Evolutionary conservation across 2,888 invertebrate genomes (phyloP).

Genomic region (Hydraecia micacea): DNA sequence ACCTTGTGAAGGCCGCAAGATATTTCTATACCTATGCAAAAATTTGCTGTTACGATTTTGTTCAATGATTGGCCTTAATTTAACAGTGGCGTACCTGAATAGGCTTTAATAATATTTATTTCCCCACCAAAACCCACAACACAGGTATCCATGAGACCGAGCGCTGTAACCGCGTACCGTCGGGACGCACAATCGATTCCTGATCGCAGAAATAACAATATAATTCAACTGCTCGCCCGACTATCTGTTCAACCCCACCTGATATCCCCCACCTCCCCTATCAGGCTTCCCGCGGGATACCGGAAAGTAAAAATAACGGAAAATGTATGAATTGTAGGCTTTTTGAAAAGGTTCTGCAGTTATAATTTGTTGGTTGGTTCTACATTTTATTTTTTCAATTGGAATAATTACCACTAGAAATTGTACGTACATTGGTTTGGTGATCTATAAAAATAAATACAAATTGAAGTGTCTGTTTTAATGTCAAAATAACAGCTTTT

Average conservation of each 20-base stretch:
- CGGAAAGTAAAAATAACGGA: constrained; percentile 60
- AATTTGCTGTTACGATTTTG: not conserved
- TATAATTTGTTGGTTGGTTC: not conserved
- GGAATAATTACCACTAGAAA: not conserved
- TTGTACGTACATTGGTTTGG: not conserved
- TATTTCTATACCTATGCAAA: not conserved
- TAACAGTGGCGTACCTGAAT: not conserved
- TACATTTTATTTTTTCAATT: not conserved
- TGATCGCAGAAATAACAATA: constrained; percentile 69
- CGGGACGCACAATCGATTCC: constrained; percentile 64
- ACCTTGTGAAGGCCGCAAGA: too few species aligned
- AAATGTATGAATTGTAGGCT: constrained; percentile 31
- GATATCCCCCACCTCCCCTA: constrained; percentile 43
- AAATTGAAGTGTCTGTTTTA: not conserved
- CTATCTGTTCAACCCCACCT: constrained; percentile 68
- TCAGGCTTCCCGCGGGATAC: constrained; percentile 56
- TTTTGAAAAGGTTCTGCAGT: constrained; percentile 28
- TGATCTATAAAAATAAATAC: not conserved
- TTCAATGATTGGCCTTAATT: not conserved
- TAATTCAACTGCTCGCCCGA: constrained; percentile 68
- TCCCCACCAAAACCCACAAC: not conserved
- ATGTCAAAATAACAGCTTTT: not conserved
- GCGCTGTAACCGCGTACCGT: constrained; percentile 49
- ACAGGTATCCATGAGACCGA: constrained; percentile 25
- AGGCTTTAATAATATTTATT: constrained; percentile 5